A percentile compares a stretch with the other conserved stretches of the same genome.
Evolutionary conservation across 2,113 vertebrate species (phyloP).

Genomic region (Myrmophylax atrothorax): DNA sequence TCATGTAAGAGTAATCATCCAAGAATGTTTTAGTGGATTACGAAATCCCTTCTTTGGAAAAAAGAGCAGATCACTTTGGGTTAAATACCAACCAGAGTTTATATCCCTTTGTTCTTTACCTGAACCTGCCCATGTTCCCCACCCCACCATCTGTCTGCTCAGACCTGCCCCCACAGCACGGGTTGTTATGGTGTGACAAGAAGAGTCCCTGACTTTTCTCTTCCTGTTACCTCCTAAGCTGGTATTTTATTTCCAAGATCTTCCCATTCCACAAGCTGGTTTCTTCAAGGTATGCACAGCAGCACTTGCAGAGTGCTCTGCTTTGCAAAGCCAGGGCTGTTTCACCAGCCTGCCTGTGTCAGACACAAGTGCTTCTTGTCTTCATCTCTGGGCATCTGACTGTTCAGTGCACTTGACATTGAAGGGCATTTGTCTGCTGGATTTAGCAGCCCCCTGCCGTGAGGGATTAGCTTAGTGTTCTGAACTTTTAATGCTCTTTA

Average conservation of each 20-base stretch:
- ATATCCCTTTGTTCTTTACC: not conserved
- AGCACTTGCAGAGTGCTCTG: not conserved
- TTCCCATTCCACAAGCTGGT: not conserved
- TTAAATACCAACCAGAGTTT: not conserved
- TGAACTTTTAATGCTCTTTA: not conserved
- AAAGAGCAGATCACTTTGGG: not conserved
- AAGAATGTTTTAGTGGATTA: not conserved
- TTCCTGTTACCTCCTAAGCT: not conserved
- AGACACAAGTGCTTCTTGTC: not conserved
- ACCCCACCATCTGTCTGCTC: not conserved
- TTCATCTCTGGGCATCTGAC: not conserved
- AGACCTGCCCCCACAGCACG: not conserved
- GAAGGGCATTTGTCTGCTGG: not conserved
- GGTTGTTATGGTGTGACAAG: fast-evolving
- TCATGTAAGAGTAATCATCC: not conserved
- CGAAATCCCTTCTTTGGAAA: not conserved
- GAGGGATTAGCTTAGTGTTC: not conserved
- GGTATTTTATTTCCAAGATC: not conserved
- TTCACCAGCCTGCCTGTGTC: not conserved
- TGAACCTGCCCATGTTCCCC: not conserved
- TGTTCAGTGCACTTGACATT: not conserved
- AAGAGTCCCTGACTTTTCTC: not conserved
- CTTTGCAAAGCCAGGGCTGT: not conserved
- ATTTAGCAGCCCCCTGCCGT: not conserved
- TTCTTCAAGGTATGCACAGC: not conserved